These are phyloP conservation scores for Leptobrachium leishanense DNA, from an alignment of 2,113 vertebrate genomes.

Conservation along the genomic window DNA sequence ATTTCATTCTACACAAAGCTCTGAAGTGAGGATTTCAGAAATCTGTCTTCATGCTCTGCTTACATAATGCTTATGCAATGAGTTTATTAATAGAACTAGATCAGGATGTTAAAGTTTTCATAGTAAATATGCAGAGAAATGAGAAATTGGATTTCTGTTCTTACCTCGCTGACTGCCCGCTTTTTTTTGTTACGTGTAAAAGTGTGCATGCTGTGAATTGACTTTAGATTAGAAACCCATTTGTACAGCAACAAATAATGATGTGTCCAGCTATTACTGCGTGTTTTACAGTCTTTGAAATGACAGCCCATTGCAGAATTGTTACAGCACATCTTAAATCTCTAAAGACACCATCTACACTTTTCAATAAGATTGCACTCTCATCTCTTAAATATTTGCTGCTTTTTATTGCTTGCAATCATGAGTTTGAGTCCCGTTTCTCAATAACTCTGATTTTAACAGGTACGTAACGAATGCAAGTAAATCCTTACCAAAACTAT, in stretches of 20 bases:
- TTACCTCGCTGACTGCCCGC: neutral
- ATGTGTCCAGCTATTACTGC: slow-evolving; percentile 3
- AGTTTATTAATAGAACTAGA: slow-evolving; percentile 38
- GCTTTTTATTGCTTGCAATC: neutral
- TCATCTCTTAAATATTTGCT: slow-evolving; percentile 2
- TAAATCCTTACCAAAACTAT: too few relatives aligned
- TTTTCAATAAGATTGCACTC: neutral
- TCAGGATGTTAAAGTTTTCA: slow-evolving; percentile 8
- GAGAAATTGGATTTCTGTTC: slow-evolving; percentile 32
- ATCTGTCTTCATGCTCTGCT: slow-evolving; percentile 35
- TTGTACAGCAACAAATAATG: neutral
- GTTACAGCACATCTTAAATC: slow-evolving; percentile 10
- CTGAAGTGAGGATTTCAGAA: slow-evolving; percentile 30
- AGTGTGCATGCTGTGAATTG: slow-evolving; percentile 4
- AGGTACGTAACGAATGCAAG: too few relatives aligned
- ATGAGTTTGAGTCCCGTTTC: too few relatives aligned
- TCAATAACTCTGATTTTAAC: too few relatives aligned
- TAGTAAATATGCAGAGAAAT: slow-evolving; percentile 28
- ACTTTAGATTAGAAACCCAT: slow-evolving; percentile 15
- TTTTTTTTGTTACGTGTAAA: neutral
- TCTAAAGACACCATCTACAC: neutral
- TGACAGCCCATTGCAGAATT: neutral
- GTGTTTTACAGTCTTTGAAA: slow-evolving; percentile 4
- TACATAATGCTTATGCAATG: slow-evolving; percentile 42
- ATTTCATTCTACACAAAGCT: slow-evolving; percentile 29